Conservation (phyloP, 2,888 invertebrate species). For the Tinea semifulvella region DNA sequence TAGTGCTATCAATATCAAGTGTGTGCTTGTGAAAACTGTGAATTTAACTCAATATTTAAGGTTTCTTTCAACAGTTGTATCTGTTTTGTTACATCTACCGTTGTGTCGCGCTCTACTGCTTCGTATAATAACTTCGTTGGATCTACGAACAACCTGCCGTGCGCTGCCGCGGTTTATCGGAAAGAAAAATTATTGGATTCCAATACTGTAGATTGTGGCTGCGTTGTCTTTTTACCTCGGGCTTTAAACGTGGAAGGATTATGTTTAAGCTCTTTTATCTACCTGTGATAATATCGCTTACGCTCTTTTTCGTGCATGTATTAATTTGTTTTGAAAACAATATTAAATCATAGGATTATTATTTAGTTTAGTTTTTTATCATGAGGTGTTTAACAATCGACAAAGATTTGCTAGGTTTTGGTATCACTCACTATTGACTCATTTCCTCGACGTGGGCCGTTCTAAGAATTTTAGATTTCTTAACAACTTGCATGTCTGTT, state of each 20-base stretch:
- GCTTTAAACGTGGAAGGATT: neutral
- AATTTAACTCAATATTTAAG: neutral
- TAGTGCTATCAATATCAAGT: neutral
- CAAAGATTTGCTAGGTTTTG: no score
- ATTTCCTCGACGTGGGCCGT: neutral
- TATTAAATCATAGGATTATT: no score
- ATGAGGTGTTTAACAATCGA: no score
- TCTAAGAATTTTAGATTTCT: neutral
- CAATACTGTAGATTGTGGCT: neutral
- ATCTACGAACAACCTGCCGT: constrained; percentile 1
- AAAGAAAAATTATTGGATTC: neutral
- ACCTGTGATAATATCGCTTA: no score
- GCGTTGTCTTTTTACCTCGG: neutral
- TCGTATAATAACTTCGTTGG: constrained; percentile 47
- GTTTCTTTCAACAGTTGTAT: neutral
- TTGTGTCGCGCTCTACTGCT: constrained; percentile 55
- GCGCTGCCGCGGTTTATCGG: neutral
- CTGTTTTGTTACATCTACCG: constrained; percentile 35
- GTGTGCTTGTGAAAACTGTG: neutral
- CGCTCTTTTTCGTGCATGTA: no score
- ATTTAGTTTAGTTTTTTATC: no score
- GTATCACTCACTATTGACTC: no score
- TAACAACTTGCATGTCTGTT: neutral
- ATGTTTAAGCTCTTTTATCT: neutral
- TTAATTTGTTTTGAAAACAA: no score